phyloP scores from a whole-genome alignment of 2,113 vertebrate genomes.

The Coregonus clupeaformis region DNA sequence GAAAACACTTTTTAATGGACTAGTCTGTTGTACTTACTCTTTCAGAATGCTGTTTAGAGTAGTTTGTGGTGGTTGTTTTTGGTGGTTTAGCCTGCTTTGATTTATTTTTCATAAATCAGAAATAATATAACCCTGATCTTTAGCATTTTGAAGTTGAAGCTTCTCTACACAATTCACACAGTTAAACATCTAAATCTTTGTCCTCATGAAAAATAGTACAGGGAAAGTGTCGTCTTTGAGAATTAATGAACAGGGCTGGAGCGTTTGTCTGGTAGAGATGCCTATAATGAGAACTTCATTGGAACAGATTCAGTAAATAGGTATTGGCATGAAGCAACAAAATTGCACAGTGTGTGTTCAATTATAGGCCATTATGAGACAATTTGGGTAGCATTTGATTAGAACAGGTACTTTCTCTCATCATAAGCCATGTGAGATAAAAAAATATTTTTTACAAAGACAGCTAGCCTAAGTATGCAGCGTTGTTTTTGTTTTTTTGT shows the following conservation, averaged over 20 bases:
- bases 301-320: conserved; percentile 49
- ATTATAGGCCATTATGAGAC: conserved; percentile 72
- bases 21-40: neutral
- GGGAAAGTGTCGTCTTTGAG: conserved; percentile 2
- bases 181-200: neutral
- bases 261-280: conserved; percentile 45
- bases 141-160: neutral
- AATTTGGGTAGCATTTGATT: conserved; percentile 66
- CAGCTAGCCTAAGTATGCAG: neutral
- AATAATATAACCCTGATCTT: neutral
- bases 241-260: conserved; percentile 21
- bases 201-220: conserved; percentile 2
- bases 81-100: neutral
- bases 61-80: neutral
- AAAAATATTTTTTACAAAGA: conserved; percentile 44
- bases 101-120: neutral
- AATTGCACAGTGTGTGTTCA: conserved; percentile 62
- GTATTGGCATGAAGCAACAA: conserved; percentile 54
- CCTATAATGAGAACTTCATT: conserved; percentile 52
- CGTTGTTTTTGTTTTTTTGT: neutral
- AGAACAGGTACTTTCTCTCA: conserved; percentile 61
- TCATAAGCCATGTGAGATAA: conserved; percentile 46
- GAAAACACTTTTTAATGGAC: conserved; percentile 49
- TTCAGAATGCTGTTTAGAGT: neutral
- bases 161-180: neutral